These are phyloP conservation scores for Mythimna loreyi DNA, from an alignment of 2,888 invertebrate genomes.

Conservation along the genomic window DNA sequence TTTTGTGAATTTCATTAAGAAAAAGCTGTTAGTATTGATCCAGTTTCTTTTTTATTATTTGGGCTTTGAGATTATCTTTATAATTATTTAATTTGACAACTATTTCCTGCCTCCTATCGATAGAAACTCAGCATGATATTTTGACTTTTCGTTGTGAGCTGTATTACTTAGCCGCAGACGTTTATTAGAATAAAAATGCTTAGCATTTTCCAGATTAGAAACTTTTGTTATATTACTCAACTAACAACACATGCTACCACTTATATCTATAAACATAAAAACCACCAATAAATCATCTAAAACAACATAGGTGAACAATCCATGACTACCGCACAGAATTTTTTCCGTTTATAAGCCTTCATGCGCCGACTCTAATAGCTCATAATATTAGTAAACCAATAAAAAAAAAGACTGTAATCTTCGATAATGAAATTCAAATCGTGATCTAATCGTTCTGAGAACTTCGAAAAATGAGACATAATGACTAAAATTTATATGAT, in stretches of 20 bases:
- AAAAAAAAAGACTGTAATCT: conserved; percentile 62
- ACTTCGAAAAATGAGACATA: conserved; percentile 58
- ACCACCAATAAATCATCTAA: conserved; percentile 59
- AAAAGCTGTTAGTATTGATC: conserved; percentile 16
- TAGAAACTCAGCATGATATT: neutral
- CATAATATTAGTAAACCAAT: conserved; percentile 63
- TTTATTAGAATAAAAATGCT: neutral
- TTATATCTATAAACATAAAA: conserved; percentile 25
- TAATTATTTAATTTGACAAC: conserved; percentile 12
- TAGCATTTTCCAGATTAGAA: neutral
- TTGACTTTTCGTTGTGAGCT: too few relatives aligned
- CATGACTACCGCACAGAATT: conserved; percentile 58
- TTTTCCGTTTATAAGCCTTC: conserved; percentile 59
- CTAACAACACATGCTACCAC: neutral
- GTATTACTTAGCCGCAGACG: neutral
- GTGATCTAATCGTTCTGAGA: conserved; percentile 56
- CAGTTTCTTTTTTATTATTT: conserved; percentile 14
- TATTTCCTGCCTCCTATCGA: neutral
- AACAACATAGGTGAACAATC: conserved; percentile 47
- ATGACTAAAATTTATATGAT: conserved; percentile 60
- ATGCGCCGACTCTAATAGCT: conserved; percentile 57
- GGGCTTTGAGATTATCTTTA: neutral
- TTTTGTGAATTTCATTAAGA: conserved; percentile 35
- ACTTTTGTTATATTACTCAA: neutral
- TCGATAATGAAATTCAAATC: conserved; percentile 67